Evolutionary conservation across 2,113 vertebrate genomes (phyloP).

Genomic region (Alouatta palliata): DNA sequence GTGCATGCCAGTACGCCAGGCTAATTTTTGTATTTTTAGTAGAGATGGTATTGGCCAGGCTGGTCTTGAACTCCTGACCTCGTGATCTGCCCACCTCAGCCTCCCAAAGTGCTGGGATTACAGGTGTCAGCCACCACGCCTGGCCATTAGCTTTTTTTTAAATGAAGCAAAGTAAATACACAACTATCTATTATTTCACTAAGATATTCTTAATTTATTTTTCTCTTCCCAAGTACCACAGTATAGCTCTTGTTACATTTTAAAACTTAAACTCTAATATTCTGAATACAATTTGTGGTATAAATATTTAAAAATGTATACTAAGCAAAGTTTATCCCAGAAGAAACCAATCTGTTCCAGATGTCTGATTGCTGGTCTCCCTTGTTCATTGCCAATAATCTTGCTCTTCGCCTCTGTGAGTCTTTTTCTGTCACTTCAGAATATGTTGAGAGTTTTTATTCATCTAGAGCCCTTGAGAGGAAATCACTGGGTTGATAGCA

Average conservation of each 20-base stretch:
- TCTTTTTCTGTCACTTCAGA: not conserved
- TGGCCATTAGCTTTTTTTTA: not conserved
- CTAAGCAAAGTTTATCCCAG: not conserved
- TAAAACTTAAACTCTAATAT: not conserved
- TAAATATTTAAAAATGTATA: not conserved
- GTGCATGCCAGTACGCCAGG: too few species aligned
- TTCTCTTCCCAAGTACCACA: not conserved
- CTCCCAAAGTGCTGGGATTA: too few species aligned
- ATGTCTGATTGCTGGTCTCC: not conserved
- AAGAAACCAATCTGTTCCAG: not conserved
- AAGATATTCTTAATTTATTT: not conserved
- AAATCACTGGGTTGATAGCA: not conserved
- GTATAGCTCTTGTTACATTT: not conserved
- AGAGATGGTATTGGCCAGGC: too few species aligned
- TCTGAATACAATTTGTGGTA: not conserved
- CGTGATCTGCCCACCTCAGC: too few species aligned
- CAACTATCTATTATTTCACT: not conserved
- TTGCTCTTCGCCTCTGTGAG: not conserved
- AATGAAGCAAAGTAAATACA: not conserved
- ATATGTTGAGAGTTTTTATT: not conserved
- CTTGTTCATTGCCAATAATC: not conserved
- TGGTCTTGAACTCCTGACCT: too few species aligned
- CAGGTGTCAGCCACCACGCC: too few species aligned
- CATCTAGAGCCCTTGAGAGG: not conserved
- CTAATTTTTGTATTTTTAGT: too few species aligned